Evolutionary conservation across 2,888 invertebrate genomes (phyloP), one percentile per base, ranked within the genome.

Genomic region (Lasius fuliginosus): DNA sequence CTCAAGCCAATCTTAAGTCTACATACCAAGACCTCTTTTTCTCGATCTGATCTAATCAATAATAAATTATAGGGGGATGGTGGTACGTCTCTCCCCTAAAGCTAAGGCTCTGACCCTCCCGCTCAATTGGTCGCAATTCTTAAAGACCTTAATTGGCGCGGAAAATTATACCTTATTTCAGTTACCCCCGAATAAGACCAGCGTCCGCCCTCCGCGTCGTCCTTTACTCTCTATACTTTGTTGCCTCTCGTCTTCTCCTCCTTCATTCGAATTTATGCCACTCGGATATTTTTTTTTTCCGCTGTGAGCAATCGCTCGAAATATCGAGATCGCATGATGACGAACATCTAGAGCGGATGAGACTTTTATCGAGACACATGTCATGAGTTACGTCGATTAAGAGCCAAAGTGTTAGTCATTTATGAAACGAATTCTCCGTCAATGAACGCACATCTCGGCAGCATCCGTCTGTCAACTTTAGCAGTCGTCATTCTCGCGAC

Each of bases 101-200:
- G 92, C 93, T 92, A 92, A 93, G 91, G 92, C 90, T 81, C 93
- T 94, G 94, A 94, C 94, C 94, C 94, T 94, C 93, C 93, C 92
- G 94, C 94, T 94, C 94, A 94, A 95, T 95, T 95, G 95, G 94
- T 94, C 93, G 92, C 94, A 94, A 94, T 94, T 94, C 95, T 95
- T 95, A 94, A 95, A 95, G 95, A 95, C 95, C 95, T 95, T 95
- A 95, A 95, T 95, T 95, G 95, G 94, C 93, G 94, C 94, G 94
- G 94, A 94, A 95, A 94, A 95, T 95, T 95, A 95, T 94, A 95
- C 94, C 95, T 94, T 94, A 94, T 94, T 94, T 89, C 89, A 92
- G 91, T 92, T 90, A 91, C 92, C 92, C 90, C 92, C 88, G 84
- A 87, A 86, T 85, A 85, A 87, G 88, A 83, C 76, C 85, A 60